Conservation (phyloP, 2,113 vertebrate genomes). For the Picathartes gymnocephalus region DNA sequence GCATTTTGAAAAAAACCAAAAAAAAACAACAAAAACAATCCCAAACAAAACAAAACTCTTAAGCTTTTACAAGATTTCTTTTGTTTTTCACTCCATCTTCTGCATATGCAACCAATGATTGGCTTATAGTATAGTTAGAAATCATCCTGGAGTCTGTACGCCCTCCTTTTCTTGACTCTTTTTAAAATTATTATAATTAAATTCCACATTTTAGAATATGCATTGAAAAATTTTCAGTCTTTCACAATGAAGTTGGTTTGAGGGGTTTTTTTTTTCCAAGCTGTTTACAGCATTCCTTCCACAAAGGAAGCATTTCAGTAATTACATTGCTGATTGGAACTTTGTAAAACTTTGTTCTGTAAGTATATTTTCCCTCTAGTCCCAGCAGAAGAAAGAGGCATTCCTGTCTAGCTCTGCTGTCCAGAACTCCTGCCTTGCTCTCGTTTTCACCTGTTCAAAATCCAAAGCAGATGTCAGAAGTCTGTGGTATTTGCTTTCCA, state of each 20-base stretch:
- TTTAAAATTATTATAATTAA: background rate
- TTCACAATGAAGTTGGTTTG: background rate
- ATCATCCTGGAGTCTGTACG: background rate
- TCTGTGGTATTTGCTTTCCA: background rate
- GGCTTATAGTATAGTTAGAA: background rate
- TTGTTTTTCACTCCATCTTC: background rate
- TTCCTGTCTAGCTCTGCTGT: background rate
- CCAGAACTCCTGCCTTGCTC: background rate
- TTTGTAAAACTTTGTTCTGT: background rate
- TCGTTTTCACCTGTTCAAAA: background rate
- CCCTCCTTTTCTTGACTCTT: background rate
- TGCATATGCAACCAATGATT: background rate
- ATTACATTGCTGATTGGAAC: background rate
- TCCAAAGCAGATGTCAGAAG: background rate
- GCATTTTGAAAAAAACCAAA: background rate
- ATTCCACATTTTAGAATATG: background rate
- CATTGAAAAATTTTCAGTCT: background rate
- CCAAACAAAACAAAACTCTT: too few species aligned
- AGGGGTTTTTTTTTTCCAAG: background rate
- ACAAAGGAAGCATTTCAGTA: background rate
- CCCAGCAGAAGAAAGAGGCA: background rate
- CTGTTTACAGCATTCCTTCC: background rate
- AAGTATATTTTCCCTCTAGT: background rate
- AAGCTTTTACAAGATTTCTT: background rate
- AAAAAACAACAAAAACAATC: too few species aligned